Conservation (phyloP, 2,888 invertebrate species). For the Melieria crassipennis region DNA sequence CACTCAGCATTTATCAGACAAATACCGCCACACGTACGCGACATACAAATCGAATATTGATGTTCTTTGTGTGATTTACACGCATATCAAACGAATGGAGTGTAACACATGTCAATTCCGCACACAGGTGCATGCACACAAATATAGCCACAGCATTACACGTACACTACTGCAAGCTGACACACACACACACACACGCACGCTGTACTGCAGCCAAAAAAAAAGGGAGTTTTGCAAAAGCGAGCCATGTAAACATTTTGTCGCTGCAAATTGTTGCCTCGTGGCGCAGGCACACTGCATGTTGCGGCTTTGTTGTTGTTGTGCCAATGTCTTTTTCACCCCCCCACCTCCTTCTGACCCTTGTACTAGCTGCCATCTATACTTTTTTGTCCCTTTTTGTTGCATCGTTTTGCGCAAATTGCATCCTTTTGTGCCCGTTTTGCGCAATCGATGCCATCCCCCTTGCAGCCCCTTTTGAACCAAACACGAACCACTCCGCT, state of each 20-base stretch:
- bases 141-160: neutral
- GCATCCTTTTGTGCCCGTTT: too few relatives aligned
- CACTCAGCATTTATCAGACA: neutral
- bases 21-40: conserved; percentile 14
- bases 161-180: neutral
- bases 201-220: neutral
- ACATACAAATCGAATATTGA: conserved; percentile 35
- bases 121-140: neutral
- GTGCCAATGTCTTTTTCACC: too few relatives aligned
- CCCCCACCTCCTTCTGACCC: too few relatives aligned
- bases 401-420: too few relatives aligned
- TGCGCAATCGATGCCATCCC: too few relatives aligned
- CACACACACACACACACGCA: neutral
- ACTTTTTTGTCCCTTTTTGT: too few relatives aligned
- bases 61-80: conserved; percentile 38
- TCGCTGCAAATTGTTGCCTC: conserved; percentile 12
- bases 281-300: neutral
- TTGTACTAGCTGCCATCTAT: too few relatives aligned
- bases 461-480: too few relatives aligned
- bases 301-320: too few relatives aligned
- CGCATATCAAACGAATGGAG: conserved; percentile 31
- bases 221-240: neutral
- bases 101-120: conserved; percentile 11
- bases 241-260: conserved; percentile 11
- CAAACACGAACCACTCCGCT: too few relatives aligned